Evolutionary conservation across 2,797 vertebrate species (phyloP), one percentile per base, ranked within the genome.

Genomic region (Macrochelys suwanniensis): DNA sequence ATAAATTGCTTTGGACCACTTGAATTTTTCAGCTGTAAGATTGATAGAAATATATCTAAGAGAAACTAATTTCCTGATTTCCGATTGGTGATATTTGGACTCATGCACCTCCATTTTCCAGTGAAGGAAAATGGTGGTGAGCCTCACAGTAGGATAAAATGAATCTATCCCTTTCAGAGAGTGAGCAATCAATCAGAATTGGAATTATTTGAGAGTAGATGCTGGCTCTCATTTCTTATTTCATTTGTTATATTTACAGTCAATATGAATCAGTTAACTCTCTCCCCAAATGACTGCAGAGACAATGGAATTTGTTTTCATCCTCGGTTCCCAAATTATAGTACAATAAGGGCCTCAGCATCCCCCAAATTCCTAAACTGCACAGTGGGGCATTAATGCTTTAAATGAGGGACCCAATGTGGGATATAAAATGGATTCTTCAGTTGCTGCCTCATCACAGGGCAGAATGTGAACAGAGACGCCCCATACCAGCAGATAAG

Each of bases 1-100:
- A 47, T 56, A 94, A 97, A 96, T 86, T 93, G 85, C 85, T 96
- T 96, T 96, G 79, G 54, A 71, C 26, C 84, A 50, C 45, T 88
- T 50, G 87, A 84, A 47, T 90, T 94, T 74, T 87, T 53, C 47
- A 94, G 23, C n/a, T 56, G 11, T 47, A 90, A 95, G 68, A 96
- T 93, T 84, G 94, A 95, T 87, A 80, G 61, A 84, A 26, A 86
- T 94, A 49, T 79, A 6, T 61, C 61, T 26, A 88, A 76, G 85
- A 89, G 77, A 88, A 91, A 11, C 15, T 94, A 92, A 94, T 95
- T 91, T 42, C 78, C 93, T 92, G 65, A 7, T 82, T 94, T 85
- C 91, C 92, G 54, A 50, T 80, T 28, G 56, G 50, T 92, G 15
- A 65, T 95, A 71, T 90, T 89, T 93, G 88, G 83, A n/a, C 74